These are phyloP conservation scores for Epinotia demarniana DNA, from an alignment of 2,888 invertebrate species.

Conservation along the genomic window DNA sequence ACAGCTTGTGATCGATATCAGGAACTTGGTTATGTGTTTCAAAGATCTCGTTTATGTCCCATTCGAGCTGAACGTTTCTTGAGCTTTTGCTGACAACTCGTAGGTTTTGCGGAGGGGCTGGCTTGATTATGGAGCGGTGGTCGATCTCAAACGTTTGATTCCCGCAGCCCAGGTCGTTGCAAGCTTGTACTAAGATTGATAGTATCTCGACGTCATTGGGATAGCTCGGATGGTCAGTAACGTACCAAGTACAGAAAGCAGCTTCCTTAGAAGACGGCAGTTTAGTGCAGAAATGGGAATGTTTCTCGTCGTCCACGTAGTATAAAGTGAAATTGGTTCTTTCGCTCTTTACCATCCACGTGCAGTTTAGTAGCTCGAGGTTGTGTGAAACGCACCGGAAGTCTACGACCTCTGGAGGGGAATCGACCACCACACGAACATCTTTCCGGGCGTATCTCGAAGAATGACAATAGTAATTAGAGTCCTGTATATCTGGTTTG, in stretches of 20 bases:
- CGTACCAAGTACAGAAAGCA: background rate
- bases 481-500: slow-evolving; percentile 1
- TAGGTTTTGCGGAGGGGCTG: background rate
- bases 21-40: background rate
- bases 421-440: background rate
- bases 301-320: background rate
- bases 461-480: background rate
- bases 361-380: background rate
- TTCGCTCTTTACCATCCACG: background rate
- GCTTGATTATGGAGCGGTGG: background rate
- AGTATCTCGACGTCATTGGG: background rate
- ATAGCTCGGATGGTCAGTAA: background rate
- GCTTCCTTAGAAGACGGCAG: background rate
- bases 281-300: background rate
- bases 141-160: background rate
- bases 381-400: slow-evolving; percentile 1
- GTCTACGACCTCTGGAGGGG: background rate
- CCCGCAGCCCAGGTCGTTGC: background rate
- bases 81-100: background rate
- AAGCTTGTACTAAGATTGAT: background rate
- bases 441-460: background rate
- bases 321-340: background rate
- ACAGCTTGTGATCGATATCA: background rate
- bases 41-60: background rate
- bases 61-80: background rate